Evolutionary conservation across 2,797 vertebrate species (phyloP).

Genomic region (Aratinga solstitialis): DNA sequence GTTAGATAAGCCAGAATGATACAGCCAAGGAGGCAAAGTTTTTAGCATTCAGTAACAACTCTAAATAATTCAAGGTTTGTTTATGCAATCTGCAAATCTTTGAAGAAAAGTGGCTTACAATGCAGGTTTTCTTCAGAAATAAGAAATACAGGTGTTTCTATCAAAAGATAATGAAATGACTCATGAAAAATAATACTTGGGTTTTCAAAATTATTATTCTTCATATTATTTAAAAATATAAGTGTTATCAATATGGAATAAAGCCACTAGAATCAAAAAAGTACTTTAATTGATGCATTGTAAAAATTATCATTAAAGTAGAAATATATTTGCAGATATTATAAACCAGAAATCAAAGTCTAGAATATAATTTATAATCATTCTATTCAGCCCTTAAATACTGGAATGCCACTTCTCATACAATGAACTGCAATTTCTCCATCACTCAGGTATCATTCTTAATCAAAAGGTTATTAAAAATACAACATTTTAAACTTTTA

Average conservation of each 20-base stretch:
- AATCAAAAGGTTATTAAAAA: slow-evolving; percentile 9
- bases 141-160: not conserved
- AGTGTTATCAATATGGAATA: not conserved
- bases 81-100: not conserved
- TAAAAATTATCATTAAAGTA: not conserved
- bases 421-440: not conserved
- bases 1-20: not conserved
- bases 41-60: not conserved
- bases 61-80: not conserved
- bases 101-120: not conserved
- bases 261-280: not conserved
- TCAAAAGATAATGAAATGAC: not conserved
- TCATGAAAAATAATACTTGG: not conserved
- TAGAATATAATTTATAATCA: not conserved
- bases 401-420: slow-evolving; percentile 19
- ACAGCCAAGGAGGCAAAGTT: not conserved
- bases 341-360: not conserved
- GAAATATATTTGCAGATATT: not conserved
- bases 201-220: not conserved
- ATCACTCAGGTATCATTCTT: not conserved
- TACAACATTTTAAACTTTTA: not conserved
- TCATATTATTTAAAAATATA: not conserved
- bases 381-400: not conserved
- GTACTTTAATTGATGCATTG: not conserved
- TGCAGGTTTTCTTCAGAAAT: not conserved